phyloP scores from a whole-genome alignment of 1,140 invertebrate genomes.

The Conus betulinus region DNA sequence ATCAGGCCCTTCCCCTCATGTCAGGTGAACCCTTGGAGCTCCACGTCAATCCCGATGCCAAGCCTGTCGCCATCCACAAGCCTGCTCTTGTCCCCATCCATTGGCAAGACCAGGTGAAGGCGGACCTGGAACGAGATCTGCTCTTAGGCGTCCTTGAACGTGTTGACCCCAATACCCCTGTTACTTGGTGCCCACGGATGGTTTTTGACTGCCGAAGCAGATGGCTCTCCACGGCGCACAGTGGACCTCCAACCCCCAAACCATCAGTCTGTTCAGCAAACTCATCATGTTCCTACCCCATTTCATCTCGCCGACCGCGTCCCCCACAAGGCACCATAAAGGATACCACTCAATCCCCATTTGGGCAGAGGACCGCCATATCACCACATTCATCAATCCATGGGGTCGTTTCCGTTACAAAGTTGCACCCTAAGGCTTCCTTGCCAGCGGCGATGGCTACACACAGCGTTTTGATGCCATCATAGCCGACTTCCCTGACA shows the following conservation, averaged over 20 bases:
- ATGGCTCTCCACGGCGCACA: conserved; percentile 44
- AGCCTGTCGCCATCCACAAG: conserved; percentile 38
- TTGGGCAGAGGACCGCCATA: too few species aligned
- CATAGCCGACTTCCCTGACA: too few species aligned
- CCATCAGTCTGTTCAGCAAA: neutral
- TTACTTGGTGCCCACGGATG: conserved; percentile 53
- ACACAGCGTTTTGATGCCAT: too few species aligned
- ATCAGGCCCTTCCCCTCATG: conserved; percentile 54
- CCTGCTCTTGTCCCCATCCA: conserved; percentile 44
- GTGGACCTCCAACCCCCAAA: conserved; percentile 49
- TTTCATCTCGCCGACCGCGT: conserved; percentile 42
- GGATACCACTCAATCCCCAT: too few species aligned
- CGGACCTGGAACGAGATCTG: conserved; percentile 49
- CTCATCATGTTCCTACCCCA: conserved; percentile 41
- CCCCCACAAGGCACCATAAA: conserved; percentile 41
- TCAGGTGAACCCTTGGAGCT: conserved; percentile 40
- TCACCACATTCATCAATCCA: too few species aligned
- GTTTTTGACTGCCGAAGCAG: conserved; percentile 48
- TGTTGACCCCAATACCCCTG: conserved; percentile 45
- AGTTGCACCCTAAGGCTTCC: too few species aligned
- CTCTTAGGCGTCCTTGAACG: conserved; percentile 53
- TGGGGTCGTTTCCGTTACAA: too few species aligned
- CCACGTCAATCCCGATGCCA: conserved; percentile 40
- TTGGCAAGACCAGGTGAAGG: conserved; percentile 55
- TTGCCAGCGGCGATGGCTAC: too few species aligned